These are phyloP conservation scores for Neotragus pygmaeus DNA, from an alignment of 2,113 vertebrate genomes.

Conservation along the genomic window DNA sequence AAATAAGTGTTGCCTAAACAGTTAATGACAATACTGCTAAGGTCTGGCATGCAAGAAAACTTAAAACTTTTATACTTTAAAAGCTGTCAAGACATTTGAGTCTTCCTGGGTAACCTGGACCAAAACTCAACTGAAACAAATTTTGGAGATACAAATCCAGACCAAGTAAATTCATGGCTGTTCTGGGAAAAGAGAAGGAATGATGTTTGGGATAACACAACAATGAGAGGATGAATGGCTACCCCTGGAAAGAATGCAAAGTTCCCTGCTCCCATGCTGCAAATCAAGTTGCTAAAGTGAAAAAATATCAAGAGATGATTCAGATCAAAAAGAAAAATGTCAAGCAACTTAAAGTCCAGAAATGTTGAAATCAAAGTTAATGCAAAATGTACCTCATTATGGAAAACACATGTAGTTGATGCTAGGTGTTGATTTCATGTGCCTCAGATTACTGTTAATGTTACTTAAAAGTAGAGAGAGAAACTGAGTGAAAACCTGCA, in stretches of 20 bases:
- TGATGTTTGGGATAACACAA: constrained; percentile 50
- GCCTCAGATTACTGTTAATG: constrained; percentile 13
- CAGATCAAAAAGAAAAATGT: constrained; percentile 33
- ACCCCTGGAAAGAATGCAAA: constrained; percentile 10
- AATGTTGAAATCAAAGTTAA: constrained; percentile 44
- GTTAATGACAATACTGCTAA: not conserved
- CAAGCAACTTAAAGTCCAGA: constrained; percentile 50
- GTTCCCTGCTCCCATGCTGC: not conserved
- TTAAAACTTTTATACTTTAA: not conserved
- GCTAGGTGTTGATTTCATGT: not conserved
- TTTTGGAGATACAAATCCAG: constrained; percentile 20
- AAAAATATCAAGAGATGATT: constrained; percentile 60
- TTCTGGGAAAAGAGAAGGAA: constrained; percentile 51
- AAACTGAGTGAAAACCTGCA: constrained; percentile 37
- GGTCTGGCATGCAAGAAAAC: accelerated
- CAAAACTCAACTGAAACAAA: constrained; percentile 29
- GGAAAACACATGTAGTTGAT: constrained; percentile 1
- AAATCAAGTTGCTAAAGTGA: not conserved
- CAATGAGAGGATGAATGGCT: not conserved
- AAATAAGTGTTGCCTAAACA: not conserved
- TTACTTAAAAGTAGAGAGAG: constrained; percentile 21
- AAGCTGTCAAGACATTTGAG: not conserved
- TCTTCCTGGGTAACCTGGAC: not conserved
- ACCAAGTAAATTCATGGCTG: constrained; percentile 53
- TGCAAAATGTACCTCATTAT: constrained; percentile 19